These are phyloP conservation scores for Oscheius myriophilus DNA, from an alignment of 2,888 invertebrate species.

Conservation along the genomic window DNA sequence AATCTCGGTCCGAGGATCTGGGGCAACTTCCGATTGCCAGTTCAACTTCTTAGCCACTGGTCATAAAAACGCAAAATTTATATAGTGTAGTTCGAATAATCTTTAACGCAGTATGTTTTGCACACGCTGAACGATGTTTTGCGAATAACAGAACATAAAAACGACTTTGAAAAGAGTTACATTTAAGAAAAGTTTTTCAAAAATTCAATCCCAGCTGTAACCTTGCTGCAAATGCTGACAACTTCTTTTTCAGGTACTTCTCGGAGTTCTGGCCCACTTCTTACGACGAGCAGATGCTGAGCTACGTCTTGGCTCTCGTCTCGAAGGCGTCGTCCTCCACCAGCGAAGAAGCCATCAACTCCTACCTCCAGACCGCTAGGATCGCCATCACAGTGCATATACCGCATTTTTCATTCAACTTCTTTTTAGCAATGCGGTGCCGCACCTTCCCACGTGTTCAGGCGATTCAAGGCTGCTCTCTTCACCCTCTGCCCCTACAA, in stretches of 20 bases:
- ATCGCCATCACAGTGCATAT: constrained; percentile 12
- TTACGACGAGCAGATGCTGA: constrained; percentile 18
- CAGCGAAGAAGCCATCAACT: not conserved
- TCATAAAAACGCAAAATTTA: too few relatives aligned
- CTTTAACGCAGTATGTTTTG: too few relatives aligned
- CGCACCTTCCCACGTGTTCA: constrained; percentile 4
- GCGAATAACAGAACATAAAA: too few relatives aligned
- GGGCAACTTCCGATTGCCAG: too few relatives aligned
- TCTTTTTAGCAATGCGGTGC: constrained; percentile 16
- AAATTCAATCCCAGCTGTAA: too few relatives aligned
- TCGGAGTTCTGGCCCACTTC: not conserved
- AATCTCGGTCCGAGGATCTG: too few relatives aligned
- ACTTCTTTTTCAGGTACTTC: constrained; percentile 25
- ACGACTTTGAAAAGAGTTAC: too few relatives aligned
- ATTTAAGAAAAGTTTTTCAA: too few relatives aligned
- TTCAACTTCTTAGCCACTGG: too few relatives aligned
- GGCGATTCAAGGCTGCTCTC: constrained; percentile 25
- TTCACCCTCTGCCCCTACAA: constrained; percentile 57
- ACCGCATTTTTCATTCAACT: not conserved
- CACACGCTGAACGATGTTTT: too few relatives aligned
- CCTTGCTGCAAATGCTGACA: too few relatives aligned
- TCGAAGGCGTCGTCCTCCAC: constrained; percentile 5
- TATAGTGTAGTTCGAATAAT: too few relatives aligned
- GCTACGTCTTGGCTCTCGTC: constrained; percentile 21
- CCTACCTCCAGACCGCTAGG: constrained; percentile 9